These are phyloP conservation scores for Crypturellus undulatus DNA, from an alignment of 2,113 vertebrate genomes.

Conservation along the genomic window DNA sequence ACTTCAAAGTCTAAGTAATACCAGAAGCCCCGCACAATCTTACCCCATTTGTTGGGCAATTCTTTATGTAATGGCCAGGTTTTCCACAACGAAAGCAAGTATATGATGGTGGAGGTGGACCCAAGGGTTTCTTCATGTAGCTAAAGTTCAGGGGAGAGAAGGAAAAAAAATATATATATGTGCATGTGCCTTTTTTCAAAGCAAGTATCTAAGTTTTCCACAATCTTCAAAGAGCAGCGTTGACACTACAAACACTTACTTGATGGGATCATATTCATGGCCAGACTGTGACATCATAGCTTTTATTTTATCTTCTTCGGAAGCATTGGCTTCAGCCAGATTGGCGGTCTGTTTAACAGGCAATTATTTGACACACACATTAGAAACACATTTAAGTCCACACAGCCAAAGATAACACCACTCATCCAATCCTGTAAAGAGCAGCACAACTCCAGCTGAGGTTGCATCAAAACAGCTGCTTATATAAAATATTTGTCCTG, in stretches of 20 bases:
- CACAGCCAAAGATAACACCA: constrained; percentile 82
- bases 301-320: constrained; percentile 99
- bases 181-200: not conserved
- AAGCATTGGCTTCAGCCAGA: constrained; percentile 93
- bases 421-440: constrained; percentile 86
- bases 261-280: constrained; percentile 93
- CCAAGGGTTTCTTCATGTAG: constrained; percentile 90
- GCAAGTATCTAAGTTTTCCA: not conserved
- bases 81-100: constrained; percentile 95
- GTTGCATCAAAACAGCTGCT: constrained; percentile 68
- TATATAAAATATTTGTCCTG: constrained; percentile 58
- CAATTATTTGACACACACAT: constrained; percentile 86
- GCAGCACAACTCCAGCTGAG: constrained; percentile 76
- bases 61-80: constrained; percentile 95
- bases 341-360: constrained; percentile 95
- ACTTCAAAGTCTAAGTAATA: not conserved
- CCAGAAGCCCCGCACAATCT: constrained; percentile 25
- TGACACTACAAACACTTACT: constrained; percentile 83
- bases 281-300: constrained; percentile 94
- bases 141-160: constrained; percentile 67
- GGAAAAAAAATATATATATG: not conserved
- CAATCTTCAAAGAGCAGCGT: not conserved
- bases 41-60: constrained; percentile 93
- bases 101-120: constrained; percentile 89
- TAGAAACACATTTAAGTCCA: constrained; percentile 84